Percentiles rank a stretch among this genome's conserved stretches.
phyloP scores from a whole-genome alignment of 2,888 invertebrate species.

The Drosophila macrospina region DNA sequence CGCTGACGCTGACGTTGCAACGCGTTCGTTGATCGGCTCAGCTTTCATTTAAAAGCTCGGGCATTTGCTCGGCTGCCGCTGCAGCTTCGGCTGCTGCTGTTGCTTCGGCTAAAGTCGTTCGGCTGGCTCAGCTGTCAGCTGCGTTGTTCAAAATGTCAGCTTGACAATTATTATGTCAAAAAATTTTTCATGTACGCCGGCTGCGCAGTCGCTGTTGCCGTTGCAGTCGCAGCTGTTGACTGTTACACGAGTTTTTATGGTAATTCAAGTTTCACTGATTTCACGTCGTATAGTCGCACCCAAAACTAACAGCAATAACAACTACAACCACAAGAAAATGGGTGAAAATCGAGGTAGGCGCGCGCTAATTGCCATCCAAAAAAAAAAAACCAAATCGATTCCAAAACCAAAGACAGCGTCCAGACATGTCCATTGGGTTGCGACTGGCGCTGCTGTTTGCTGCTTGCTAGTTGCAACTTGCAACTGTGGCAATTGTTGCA shows the following conservation, averaged over 20 bases:
- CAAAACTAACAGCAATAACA: constrained; percentile 50
- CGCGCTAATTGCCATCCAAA: constrained; percentile 64
- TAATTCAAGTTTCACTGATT: constrained; percentile 81
- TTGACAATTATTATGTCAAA: constrained; percentile 84
- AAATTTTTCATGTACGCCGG: constrained; percentile 63
- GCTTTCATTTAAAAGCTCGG: constrained; percentile 64
- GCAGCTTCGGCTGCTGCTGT: constrained; percentile 3
- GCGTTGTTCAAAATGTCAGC: constrained; percentile 82
- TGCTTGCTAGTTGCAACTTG: constrained; percentile 26
- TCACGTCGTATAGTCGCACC: constrained; percentile 71
- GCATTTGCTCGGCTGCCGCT: constrained; percentile 7
- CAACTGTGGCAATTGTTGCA: constrained; percentile 37
- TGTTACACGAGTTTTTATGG: constrained; percentile 80
- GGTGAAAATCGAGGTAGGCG: constrained; percentile 66
- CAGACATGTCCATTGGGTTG: constrained; percentile 29
- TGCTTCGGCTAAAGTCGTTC: constrained; percentile 15
- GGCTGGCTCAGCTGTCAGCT: constrained; percentile 77
- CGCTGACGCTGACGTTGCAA: background rate
- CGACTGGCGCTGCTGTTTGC: constrained; percentile 10
- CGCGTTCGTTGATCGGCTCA: constrained; percentile 44
- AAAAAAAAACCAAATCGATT: constrained; percentile 7
- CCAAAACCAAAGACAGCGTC: constrained; percentile 25
- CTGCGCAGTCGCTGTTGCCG: constrained; percentile 57
- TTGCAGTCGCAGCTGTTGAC: constrained; percentile 72
- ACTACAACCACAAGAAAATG: constrained; percentile 40